Base-by-base conservation (phyloP, 2,113 vertebrate species). In the Microcebus murinus region DNA sequence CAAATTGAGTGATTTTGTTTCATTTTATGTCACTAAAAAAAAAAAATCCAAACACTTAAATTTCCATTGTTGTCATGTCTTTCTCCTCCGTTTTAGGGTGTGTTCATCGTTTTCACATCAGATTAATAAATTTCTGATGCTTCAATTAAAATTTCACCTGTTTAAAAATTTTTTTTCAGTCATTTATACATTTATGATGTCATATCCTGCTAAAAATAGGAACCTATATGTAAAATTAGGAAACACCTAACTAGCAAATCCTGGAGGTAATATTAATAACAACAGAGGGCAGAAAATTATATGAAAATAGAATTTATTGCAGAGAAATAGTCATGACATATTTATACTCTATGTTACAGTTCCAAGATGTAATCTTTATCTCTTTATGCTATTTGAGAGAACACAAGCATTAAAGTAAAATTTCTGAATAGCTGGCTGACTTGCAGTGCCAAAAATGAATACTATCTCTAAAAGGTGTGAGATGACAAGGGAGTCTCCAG, bases 31-130 rank as follows among this genome's bases (percentile, higher is more conserved):
- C 59, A 85, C 79, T 86, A 55, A 55, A 55, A 52, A 83, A 92
- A 48, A 82, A 93, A 92, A 74, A 76, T 84, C 48, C 27, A 90
- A 63, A 65, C 29, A 76, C 61, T 87, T 94, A 42, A 61, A 14
- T 95, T 73, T 88, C 31, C 42, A 27, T 87, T 70, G 34, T 83
- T 92, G 23, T 76, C 15, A 23, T 73, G 11, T 50, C 23, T 81
- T 87, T 80, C 20, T 76, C 42, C 89, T 93, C 29, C 71, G 18
- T 89, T 88, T 96, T 87, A 91, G 36, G 45, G 39, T 20, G 45
- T 87, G 11, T 57, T 86, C 39, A n/a, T 96, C 65, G 34, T 93
- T 95, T 96, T 86, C 76, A 92, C 6, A n/a, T 97, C 77, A 89
- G 36, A 91, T 80, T 85, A 63, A n/a, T 88, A 90, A 45, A 82